Percentiles rank a stretch among this genome's conserved stretches.
Evolutionary conservation across 2,113 vertebrate genomes (phyloP).

Genomic region (Lophotis ruficrista): DNA sequence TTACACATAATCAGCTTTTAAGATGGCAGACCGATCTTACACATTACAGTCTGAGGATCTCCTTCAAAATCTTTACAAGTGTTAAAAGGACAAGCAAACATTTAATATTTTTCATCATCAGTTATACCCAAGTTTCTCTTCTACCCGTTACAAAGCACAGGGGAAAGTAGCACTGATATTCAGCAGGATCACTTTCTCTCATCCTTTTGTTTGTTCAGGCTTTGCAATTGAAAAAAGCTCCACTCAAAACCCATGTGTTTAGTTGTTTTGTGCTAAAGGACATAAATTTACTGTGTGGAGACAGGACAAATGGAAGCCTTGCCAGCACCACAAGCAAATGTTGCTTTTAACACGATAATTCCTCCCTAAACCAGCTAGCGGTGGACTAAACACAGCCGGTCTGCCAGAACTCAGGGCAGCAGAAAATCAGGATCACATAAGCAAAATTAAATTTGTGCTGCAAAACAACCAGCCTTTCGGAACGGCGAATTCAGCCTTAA

Average conservation of each 20-base stretch:
- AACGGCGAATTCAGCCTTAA: background rate
- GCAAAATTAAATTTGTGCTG: background rate
- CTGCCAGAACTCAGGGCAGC: background rate
- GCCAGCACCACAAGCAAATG: background rate
- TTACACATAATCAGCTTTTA: background rate
- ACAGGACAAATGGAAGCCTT: background rate
- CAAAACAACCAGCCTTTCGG: background rate
- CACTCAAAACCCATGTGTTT: background rate
- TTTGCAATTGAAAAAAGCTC: background rate
- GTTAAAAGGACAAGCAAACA: background rate
- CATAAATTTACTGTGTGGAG: background rate
- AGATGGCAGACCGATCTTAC: background rate
- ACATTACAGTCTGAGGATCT: background rate
- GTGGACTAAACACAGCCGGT: background rate
- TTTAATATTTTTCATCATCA: background rate
- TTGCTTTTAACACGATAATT: background rate
- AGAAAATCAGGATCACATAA: background rate
- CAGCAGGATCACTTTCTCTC: background rate
- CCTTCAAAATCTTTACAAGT: background rate
- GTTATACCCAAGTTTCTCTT: rapidly evolving
- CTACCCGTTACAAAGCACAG: rapidly evolving
- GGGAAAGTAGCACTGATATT: background rate
- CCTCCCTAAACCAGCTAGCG: background rate
- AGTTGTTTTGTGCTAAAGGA: background rate
- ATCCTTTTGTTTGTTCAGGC: background rate